Percentiles rank a stretch among this genome's conserved stretches.
These are phyloP conservation scores for Branchinecta lindahli DNA, from an alignment of 1,140 invertebrate genomes.

Conservation along the genomic window DNA sequence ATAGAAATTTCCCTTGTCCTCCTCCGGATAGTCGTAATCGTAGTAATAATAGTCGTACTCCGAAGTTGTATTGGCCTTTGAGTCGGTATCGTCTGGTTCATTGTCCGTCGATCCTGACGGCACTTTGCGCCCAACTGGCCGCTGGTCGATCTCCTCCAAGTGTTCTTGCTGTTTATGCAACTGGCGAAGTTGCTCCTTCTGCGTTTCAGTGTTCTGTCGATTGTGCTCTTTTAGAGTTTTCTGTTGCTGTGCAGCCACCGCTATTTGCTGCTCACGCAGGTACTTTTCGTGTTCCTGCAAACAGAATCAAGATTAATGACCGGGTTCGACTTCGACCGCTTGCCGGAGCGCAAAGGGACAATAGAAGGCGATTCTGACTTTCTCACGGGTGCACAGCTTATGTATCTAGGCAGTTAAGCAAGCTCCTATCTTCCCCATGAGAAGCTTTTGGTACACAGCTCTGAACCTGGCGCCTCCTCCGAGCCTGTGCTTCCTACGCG, in stretches of 20 bases:
- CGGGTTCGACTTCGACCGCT: too few species aligned
- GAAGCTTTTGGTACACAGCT: too few species aligned
- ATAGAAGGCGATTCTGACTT: too few species aligned
- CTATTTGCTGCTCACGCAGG: neutral
- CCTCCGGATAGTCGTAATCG: neutral
- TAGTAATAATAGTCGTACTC: slow-evolving; percentile 9
- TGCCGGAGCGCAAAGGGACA: too few species aligned
- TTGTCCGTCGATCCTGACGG: neutral
- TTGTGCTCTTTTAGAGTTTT: neutral
- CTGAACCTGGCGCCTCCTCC: too few species aligned
- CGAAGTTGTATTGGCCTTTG: neutral
- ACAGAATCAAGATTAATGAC: too few species aligned
- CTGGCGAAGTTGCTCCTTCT: neutral
- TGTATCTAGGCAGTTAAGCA: too few species aligned
- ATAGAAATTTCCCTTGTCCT: neutral
- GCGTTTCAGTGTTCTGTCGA: neutral
- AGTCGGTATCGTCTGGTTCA: neutral
- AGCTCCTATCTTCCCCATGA: too few species aligned
- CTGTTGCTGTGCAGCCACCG: neutral
- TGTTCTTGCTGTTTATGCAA: neutral
- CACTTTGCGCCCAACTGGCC: neutral
- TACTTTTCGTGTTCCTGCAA: neutral
- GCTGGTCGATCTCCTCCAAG: neutral
- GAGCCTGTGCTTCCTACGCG: too few species aligned
- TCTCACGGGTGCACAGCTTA: too few species aligned